Percentiles rank a stretch among this genome's conserved stretches.
phyloP scores from a whole-genome alignment of 2,113 vertebrate species.

The Grus americana region DNA sequence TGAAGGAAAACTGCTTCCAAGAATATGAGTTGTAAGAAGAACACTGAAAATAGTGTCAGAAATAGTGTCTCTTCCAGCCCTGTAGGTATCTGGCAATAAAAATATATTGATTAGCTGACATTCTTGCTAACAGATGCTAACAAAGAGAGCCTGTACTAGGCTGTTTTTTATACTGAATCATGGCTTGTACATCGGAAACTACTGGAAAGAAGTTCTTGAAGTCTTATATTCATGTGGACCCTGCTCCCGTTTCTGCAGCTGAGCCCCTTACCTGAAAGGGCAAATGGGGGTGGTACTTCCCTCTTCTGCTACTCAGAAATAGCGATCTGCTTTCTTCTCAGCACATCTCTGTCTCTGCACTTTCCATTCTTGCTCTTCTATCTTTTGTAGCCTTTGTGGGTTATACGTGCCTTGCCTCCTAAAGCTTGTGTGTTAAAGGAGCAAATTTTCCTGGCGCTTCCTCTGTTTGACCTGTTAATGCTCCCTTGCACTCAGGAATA shows the following conservation, averaged over 20 bases:
- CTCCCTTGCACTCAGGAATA: not conserved
- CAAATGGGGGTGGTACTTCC: not conserved
- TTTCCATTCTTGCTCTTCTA: not conserved
- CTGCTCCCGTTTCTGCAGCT: not conserved
- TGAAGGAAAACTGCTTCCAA: conserved; percentile 33
- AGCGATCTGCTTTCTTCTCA: not conserved
- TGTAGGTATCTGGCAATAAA: conserved; percentile 49
- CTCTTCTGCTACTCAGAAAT: not conserved
- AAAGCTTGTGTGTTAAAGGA: not conserved
- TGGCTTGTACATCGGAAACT: not conserved
- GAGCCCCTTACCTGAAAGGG: not conserved
- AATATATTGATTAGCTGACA: conserved; percentile 54
- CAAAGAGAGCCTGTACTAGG: not conserved
- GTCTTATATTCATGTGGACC: not conserved
- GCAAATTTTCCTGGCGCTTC: not conserved
- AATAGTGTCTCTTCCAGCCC: conserved; percentile 48
- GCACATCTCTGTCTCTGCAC: not conserved
- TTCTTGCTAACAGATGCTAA: conserved; percentile 36
- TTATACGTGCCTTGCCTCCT: not conserved
- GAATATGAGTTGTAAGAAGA: conserved; percentile 13
- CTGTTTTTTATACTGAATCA: not conserved
- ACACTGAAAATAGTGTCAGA: conserved; percentile 31
- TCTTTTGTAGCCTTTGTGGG: not conserved
- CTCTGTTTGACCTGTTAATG: not conserved
- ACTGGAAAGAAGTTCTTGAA: not conserved